These are phyloP conservation scores for Dolichallabes microphthalmus DNA, from an alignment of 2,113 vertebrate genomes.

Conservation along the genomic window DNA sequence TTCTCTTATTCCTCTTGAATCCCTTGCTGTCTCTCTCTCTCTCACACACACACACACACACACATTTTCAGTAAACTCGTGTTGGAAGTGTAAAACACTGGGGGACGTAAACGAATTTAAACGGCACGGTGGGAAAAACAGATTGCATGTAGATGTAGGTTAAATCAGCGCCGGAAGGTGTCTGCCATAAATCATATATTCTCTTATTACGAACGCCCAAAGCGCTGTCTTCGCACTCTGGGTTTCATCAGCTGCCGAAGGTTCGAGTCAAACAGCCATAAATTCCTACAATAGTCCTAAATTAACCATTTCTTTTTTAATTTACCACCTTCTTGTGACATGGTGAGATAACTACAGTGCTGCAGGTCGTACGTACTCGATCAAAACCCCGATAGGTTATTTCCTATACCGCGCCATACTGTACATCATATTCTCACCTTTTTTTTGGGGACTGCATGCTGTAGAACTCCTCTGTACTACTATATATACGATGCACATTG, in stretches of 20 bases:
- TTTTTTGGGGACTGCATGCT: background rate
- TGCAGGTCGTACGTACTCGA: background rate
- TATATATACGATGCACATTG: background rate
- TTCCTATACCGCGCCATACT: background rate
- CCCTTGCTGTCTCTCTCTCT: background rate
- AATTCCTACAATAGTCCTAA: slow-evolving; percentile 18
- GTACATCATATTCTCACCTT: background rate
- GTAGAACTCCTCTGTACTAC: too few relatives aligned
- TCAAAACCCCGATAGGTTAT: background rate
- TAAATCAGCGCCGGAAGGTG: slow-evolving; percentile 11
- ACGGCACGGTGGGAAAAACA: slow-evolving; percentile 24
- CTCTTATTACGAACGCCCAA: slow-evolving; percentile 11
- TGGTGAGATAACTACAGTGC: background rate
- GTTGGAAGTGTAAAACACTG: slow-evolving; percentile 7
- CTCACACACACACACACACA: too few relatives aligned
- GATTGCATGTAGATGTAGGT: slow-evolving; percentile 30
- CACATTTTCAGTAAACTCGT: background rate
- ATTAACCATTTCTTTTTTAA: slow-evolving; percentile 1
- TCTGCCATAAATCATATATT: slow-evolving; percentile 26
- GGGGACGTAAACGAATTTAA: background rate
- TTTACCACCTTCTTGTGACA: background rate
- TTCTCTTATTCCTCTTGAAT: background rate
- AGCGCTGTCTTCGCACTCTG: slow-evolving; percentile 18
- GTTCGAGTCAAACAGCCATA: slow-evolving; percentile 17
- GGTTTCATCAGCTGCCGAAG: slow-evolving; percentile 15